Percentiles rank a stretch among this genome's conserved stretches.
Evolutionary conservation across 2,888 invertebrate species (phyloP).

Genomic region (Gymnosoma rotundatum): DNA sequence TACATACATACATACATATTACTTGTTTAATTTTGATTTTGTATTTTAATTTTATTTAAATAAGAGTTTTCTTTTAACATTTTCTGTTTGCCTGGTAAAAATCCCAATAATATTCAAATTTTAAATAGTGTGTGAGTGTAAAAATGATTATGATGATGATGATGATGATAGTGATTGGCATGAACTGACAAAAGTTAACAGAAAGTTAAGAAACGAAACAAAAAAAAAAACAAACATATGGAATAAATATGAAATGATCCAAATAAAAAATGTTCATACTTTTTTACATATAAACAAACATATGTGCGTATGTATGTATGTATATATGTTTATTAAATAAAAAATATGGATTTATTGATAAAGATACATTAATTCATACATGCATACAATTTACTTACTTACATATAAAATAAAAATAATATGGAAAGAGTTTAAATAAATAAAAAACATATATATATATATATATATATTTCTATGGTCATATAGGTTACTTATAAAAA

Average conservation of each 20-base stretch:
- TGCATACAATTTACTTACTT: neutral
- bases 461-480: too few relatives aligned
- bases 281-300: too few relatives aligned
- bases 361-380: neutral
- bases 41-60: neutral
- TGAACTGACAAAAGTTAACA: too few relatives aligned
- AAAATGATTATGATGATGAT: neutral
- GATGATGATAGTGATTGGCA: neutral
- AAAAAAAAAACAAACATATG: too few relatives aligned
- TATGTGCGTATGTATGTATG: too few relatives aligned
- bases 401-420: neutral
- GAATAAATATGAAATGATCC: neutral
- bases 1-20: neutral
- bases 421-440: too few relatives aligned
- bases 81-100: constrained; percentile 48
- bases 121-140: constrained; percentile 21
- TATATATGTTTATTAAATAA: too few relatives aligned
- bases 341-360: too few relatives aligned
- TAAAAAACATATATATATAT: too few relatives aligned
- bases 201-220: too few relatives aligned
- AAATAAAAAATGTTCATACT: too few relatives aligned
- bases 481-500: too few relatives aligned
- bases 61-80: neutral
- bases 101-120: constrained; percentile 62
- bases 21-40: constrained; percentile 1